Evolutionary conservation across 2,797 vertebrate genomes (phyloP), one percentile per base, ranked within the genome.

Genomic region (Lagocephalus sceleratus): DNA sequence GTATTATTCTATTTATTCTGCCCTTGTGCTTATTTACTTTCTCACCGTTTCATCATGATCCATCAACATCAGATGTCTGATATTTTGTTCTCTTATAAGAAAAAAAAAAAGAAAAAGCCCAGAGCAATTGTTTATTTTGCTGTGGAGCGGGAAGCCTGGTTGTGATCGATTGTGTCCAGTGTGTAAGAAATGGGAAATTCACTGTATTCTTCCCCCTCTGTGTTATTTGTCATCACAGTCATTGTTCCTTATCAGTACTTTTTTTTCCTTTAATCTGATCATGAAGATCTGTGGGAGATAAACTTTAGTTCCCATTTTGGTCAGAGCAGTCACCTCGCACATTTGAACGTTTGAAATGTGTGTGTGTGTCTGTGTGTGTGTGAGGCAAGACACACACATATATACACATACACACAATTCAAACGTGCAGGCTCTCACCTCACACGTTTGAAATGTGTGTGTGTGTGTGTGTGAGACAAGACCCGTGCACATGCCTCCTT

Each of bases 11-110:
- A 63, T 82, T 81, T 78, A 78, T 75, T 70, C 64, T 75, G 60
- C 67, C 43, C 51, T 70, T 53, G 54, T 57, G 75, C 66, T 79
- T 85, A 83, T 89, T 88, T 83, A 81, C 80, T 76, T 77, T 82
- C 67, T 69, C 74, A 55, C 56, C 57, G 19, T 73, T 64, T 71
- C 25, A 23, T 64, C 68, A 56, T 67, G 43, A 51, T 50, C 39
- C 59, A 79, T 79, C 70, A 82, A 83, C 73, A 81, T 80, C 76
- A 64, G 71, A 71, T 69, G 63, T 66, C 56, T 59, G 12, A 54
- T 73, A 68, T 69, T 82, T 72, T 73, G 45, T 67, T 71, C 57
- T 47, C 52, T 50, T 52, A 38, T 63, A 58, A 69, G 11, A 47
- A 52, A 22, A 60, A 58, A 66, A 53, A 61, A 26, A 60, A 60